phyloP scores from a whole-genome alignment of 2,888 invertebrate species.

The Chirona hameri region DNA sequence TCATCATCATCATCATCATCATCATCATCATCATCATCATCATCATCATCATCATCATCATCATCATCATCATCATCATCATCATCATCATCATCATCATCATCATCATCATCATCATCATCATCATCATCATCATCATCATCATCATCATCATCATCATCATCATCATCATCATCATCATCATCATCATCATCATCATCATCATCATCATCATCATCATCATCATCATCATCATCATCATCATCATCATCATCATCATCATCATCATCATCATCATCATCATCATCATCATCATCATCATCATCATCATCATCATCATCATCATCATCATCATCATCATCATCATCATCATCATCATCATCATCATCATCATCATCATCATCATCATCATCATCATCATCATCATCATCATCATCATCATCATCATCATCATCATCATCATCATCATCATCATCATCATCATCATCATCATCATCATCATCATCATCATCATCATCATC shows the following conservation, averaged over 20 bases:
- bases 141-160: slow-evolving; percentile 22
- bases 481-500: slow-evolving; percentile 22
- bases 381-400: slow-evolving; percentile 22
- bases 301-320: slow-evolving; percentile 22
- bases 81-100: slow-evolving; percentile 22
- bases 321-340: slow-evolving; percentile 22
- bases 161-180: slow-evolving; percentile 4
- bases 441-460: slow-evolving; percentile 22
- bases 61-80: slow-evolving; percentile 22
- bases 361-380: slow-evolving; percentile 22
- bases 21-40: slow-evolving; percentile 11
- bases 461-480: slow-evolving; percentile 22
- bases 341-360: slow-evolving; percentile 22
- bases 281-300: slow-evolving; percentile 22
- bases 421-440: slow-evolving; percentile 22
- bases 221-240: slow-evolving; percentile 22
- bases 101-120: slow-evolving; percentile 22
- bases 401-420: slow-evolving; percentile 22
- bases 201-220: slow-evolving; percentile 22
- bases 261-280: slow-evolving; percentile 22
- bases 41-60: slow-evolving; percentile 22
- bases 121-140: slow-evolving; percentile 22
- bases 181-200: slow-evolving; percentile 22
- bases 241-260: slow-evolving; percentile 22
- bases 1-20: slow-evolving; percentile 22